These are phyloP conservation scores for Macrochelys suwanniensis DNA, from an alignment of 2,797 vertebrate genomes.

Conservation along the genomic window DNA sequence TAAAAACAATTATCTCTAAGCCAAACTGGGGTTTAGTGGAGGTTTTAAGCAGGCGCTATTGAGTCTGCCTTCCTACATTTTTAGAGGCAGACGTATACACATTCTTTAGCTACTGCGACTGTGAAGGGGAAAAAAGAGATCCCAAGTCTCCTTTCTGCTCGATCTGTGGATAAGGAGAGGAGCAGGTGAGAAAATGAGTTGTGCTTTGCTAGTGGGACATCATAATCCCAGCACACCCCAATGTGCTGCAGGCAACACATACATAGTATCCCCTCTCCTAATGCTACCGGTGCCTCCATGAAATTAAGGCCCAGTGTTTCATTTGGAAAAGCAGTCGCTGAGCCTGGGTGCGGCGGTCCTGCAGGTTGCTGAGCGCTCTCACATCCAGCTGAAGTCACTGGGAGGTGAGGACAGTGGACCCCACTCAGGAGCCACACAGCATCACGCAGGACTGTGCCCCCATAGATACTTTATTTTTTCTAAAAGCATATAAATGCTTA, in stretches of 20 bases:
- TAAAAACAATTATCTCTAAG: not conserved
- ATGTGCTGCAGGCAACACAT: not conserved
- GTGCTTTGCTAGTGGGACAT: not conserved
- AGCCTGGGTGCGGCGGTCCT: not conserved
- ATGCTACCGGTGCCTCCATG: rapidly evolving
- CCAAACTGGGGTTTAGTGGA: rapidly evolving
- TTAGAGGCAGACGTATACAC: not conserved
- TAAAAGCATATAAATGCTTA: not conserved
- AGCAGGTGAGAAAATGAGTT: not conserved
- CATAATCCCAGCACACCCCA: not conserved
- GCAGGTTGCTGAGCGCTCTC: rapidly evolving
- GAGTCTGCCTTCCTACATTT: not conserved
- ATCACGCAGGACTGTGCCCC: not conserved
- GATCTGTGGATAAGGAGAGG: not conserved
- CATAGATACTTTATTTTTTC: not conserved
- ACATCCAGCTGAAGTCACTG: not conserved
- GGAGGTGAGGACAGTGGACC: not conserved
- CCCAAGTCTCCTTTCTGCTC: not conserved
- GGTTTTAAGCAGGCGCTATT: not conserved
- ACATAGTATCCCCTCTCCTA: not conserved
- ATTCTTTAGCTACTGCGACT: not conserved
- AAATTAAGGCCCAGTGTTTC: rapidly evolving
- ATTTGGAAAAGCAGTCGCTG: not conserved
- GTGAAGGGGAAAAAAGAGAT: not conserved
- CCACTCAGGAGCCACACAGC: not conserved